Percentiles rank a stretch among this genome's conserved stretches.
phyloP scores from a whole-genome alignment of 1,140 invertebrate genomes.

The Gryllus bimaculatus region DNA sequence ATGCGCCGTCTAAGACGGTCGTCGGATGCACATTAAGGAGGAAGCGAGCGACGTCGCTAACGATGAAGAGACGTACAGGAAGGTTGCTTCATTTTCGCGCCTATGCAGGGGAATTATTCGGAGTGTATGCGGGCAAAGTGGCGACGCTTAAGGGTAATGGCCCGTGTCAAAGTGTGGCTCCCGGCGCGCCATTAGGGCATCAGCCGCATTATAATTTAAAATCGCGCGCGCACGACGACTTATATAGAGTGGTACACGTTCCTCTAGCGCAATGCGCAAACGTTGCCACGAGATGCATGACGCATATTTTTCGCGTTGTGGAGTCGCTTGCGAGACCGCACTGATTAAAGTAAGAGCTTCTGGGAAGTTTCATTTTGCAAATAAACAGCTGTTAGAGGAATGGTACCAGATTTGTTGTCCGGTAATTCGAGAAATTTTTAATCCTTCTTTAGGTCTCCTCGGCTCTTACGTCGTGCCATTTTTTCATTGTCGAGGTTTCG shows the following conservation, averaged over 20 bases:
- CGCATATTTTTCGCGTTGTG: neutral
- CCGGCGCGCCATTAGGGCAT: neutral
- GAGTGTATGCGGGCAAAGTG: neutral
- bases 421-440: no score
- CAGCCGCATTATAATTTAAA: constrained; percentile 5
- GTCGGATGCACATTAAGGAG: no score
- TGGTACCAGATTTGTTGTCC: no score
- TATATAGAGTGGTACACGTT: neutral
- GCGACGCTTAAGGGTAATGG: neutral
- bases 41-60: no score
- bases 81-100: neutral
- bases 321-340: neutral
- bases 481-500: no score
- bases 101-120: neutral
- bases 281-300: neutral
- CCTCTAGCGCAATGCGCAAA: neutral
- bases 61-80: no score
- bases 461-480: no score
- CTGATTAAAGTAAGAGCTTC: no score
- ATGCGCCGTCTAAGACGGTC: no score
- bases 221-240: neutral
- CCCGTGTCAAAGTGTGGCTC: neutral
- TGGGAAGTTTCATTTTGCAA: no score
- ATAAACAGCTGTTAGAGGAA: no score
- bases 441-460: no score